Base-by-base conservation (phyloP, 1,140 invertebrate genomes). In the Neodiprion lecontei region DNA sequence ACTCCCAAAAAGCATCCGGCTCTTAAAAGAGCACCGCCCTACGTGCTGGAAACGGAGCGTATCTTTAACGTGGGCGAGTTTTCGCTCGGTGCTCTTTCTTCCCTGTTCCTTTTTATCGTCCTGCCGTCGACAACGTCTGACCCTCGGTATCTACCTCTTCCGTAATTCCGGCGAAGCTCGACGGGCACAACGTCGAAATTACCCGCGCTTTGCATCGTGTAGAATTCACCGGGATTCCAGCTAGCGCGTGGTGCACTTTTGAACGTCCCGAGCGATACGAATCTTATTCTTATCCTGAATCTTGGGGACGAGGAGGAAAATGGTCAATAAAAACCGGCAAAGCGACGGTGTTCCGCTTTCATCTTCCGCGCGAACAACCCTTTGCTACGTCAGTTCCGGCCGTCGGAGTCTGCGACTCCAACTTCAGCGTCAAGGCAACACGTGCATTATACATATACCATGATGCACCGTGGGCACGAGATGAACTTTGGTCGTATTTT, bases 221-320 rank as follows among this genome's bases (percentile, higher is more conserved):
- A 40, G 28, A 61, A 61, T 61, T 61, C 53, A 17, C 53, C 53
- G 53, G 11, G 53, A 61, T 12, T 7, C 4, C 11, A 12, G 53
- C 53, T 61, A 61, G 53, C n/a, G 0, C 0, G n/a, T 9, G 28
- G 28, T 40, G 28, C 28, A 40, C 5, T 40, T 40, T 40, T 40
- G 28, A 40, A 40, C 28, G 28, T 40, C 28, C 28, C 5, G 2
- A 40, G 28, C 28, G 53, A 12, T 12, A 61, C n/a, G 53, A 61
- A 14, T 14, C 11, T 14, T 14, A 61, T 61, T 17, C n/a, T 17
- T 0, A 4, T 61, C 53, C 53, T 12, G 11, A 9, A 14, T 61
- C 53, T 61, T 61, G 53, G n/a, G 53, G 53, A 61, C n/a, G 53
- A 61, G 53, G 53, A 61, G 53, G 53, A 61, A 61, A 61, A 61